Evolutionary conservation across 1,140 invertebrate genomes (phyloP).

Genomic region (Bombus fervidus): DNA sequence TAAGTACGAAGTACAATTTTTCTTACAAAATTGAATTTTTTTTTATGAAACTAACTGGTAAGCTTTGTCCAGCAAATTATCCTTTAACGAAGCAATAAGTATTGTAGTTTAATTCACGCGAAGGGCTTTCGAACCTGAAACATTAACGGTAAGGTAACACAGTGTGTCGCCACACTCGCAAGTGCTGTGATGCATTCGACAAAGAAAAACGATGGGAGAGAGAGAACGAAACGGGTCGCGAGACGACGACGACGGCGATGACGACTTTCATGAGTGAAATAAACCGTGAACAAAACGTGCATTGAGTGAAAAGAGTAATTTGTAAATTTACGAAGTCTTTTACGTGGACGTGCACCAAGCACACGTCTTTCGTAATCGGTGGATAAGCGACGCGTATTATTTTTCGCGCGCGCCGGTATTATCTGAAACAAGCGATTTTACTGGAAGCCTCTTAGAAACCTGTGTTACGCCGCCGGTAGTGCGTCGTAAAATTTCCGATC

Average conservation of each 20-base stretch:
- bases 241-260: neutral
- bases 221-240: neutral
- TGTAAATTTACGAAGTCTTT: neutral
- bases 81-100: neutral
- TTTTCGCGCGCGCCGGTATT: neutral
- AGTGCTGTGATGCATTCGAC: neutral
- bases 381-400: neutral
- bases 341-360: neutral
- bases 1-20: no score
- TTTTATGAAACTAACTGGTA: no score
- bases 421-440: neutral
- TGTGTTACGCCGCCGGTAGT: neutral
- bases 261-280: constrained; percentile 9
- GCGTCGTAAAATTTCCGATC: constrained; percentile 36
- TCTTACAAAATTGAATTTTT: no score
- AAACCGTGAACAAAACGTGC: neutral
- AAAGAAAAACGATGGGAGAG: neutral
- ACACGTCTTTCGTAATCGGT: neutral
- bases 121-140: neutral
- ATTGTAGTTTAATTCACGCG: neutral
- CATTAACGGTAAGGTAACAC: constrained; percentile 15
- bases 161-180: neutral
- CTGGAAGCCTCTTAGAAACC: constrained; percentile 2
- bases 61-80: neutral
- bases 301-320: neutral